Conservation (phyloP, 2,113 vertebrate genomes). For the Phaetusa simplex region DNA sequence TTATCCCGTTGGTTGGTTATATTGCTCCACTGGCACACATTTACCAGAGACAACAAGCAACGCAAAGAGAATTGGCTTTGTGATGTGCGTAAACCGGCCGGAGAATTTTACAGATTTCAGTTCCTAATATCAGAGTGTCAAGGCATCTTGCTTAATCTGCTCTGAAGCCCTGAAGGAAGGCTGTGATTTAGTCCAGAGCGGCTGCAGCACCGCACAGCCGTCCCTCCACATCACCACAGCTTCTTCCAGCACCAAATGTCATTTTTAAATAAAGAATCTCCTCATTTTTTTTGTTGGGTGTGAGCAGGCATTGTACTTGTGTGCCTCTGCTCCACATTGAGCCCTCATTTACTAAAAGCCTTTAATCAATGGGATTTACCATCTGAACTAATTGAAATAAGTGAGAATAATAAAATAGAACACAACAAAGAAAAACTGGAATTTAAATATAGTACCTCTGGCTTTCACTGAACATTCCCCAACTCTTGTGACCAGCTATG, state of each 20-base stretch:
- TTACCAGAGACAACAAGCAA: background rate
- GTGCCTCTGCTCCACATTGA: background rate
- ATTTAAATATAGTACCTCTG: background rate
- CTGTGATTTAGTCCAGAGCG: background rate
- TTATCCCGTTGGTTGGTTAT: background rate
- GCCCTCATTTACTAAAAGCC: background rate
- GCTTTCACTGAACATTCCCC: background rate
- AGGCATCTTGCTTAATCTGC: background rate
- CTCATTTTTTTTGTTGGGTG: background rate
- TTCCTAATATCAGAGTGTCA: background rate
- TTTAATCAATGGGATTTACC: background rate
- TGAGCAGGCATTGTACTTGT: background rate
- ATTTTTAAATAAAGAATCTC: background rate
- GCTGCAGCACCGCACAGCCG: background rate
- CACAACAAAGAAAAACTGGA: background rate
- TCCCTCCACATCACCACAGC: background rate
- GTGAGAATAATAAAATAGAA: background rate
- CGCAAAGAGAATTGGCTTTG: background rate
- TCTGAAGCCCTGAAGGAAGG: background rate
- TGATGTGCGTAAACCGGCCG: rapidly evolving
- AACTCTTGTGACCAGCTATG: background rate
- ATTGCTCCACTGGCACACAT: background rate
- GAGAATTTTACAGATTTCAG: background rate
- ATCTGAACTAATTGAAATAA: background rate
- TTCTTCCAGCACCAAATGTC: background rate